Percentiles rank a stretch among this genome's conserved stretches.
Conservation (phyloP, 2,113 vertebrate genomes). For the Urocolius indicus region DNA sequence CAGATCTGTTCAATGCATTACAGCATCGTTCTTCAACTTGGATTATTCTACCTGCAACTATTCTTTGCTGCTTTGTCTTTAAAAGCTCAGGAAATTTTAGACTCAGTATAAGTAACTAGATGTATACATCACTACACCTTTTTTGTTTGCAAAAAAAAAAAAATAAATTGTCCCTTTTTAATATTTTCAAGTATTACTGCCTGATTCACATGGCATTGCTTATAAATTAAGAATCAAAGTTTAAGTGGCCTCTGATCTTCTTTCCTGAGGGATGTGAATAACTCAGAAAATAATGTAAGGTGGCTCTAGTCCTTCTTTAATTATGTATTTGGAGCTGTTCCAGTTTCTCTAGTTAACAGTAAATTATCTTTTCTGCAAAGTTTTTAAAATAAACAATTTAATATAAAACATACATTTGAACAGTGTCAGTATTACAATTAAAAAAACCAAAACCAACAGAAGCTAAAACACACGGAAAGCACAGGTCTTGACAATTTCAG, state of each 20-base stretch:
- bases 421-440: neutral
- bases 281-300: slow-evolving; percentile 30
- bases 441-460: neutral
- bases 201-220: slow-evolving; percentile 11
- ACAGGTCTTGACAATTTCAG: neutral
- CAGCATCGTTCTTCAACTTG: neutral
- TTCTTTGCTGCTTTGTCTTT: neutral
- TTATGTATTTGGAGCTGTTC: slow-evolving; percentile 51
- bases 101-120: neutral
- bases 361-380: neutral
- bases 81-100: neutral
- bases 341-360: slow-evolving; percentile 33
- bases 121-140: neutral
- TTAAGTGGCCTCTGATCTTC: slow-evolving; percentile 51
- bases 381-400: slow-evolving; percentile 9
- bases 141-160: neutral
- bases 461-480: neutral
- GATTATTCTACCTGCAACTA: neutral
- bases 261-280: slow-evolving; percentile 42
- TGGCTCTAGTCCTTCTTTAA: slow-evolving; percentile 42
- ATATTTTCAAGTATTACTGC: slow-evolving; percentile 40
- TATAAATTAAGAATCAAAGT: slow-evolving; percentile 71
- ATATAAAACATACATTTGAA: neutral
- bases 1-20: neutral
- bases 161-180: neutral